These are phyloP conservation scores for Hydraecia micacea DNA, from an alignment of 2,888 invertebrate genomes.

Conservation along the genomic window DNA sequence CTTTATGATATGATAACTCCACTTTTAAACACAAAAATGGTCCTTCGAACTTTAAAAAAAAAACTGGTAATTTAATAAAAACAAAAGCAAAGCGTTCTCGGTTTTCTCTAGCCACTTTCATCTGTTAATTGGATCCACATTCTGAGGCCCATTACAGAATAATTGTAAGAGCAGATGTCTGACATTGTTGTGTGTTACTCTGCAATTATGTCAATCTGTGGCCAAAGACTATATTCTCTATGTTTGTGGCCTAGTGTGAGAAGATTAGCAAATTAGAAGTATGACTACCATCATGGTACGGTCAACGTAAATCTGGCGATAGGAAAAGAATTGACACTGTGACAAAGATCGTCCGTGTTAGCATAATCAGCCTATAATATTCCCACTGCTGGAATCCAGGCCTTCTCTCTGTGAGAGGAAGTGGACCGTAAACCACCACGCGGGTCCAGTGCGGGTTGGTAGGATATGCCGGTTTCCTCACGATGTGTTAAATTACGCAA, in stretches of 20 bases:
- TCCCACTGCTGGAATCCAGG: too few relatives aligned
- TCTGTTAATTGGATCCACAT: constrained; percentile 72
- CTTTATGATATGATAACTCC: background rate
- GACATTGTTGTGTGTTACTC: constrained; percentile 54
- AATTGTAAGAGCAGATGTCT: constrained; percentile 69
- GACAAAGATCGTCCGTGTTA: background rate
- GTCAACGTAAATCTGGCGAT: background rate
- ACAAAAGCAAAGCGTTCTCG: constrained; percentile 24
- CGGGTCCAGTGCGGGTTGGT: background rate
- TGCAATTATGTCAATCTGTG: constrained; percentile 72
- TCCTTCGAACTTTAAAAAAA: background rate
- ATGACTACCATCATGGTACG: background rate
- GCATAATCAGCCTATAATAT: too few relatives aligned
- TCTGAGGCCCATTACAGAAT: constrained; percentile 70
- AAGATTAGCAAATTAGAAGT: constrained; percentile 13
- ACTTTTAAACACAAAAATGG: background rate
- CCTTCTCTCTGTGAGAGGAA: background rate
- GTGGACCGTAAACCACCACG: background rate
- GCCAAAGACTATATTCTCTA: too few relatives aligned
- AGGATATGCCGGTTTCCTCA: background rate
- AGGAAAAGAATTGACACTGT: background rate
- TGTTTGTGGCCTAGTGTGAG: constrained; percentile 53
- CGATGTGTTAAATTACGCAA: background rate
- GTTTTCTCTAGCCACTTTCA: constrained; percentile 59
- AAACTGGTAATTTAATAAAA: constrained; percentile 22